Evolutionary conservation across 2,113 vertebrate species (phyloP), one percentile per base, ranked within the genome.

Genomic region (Heterotilapia buettikoferi): DNA sequence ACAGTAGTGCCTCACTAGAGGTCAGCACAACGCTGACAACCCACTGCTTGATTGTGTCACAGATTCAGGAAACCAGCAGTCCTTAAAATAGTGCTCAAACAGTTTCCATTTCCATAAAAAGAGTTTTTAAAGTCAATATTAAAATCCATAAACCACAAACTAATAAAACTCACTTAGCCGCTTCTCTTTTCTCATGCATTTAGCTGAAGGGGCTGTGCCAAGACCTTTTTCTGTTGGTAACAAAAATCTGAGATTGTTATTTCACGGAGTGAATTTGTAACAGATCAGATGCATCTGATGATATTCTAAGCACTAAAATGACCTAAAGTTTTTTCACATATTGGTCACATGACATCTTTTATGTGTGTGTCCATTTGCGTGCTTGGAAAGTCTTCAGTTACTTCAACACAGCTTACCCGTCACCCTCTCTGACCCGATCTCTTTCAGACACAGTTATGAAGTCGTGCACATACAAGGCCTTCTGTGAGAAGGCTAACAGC

Each of bases 391-490:
- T 78, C 26, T 52, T 8, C 45, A n/a, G 24, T 78, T 78, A 9
- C 26, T 52, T 52, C 9, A 78, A 31, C 10, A 7, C 43, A 50
- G 19, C 45, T 52, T 78, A 78, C 9, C 16, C 16, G 1, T 78
- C 16, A 18, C 50, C 45, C 7, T 24, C 31, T 21, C 12, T 36
- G 10, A 36, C 38, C 33, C 3, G 1, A 24, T 86, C 36, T 84
- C 82, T 89, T 93, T 85, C 95, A 98, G 97, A 97, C 95, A 97
- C 96, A 0, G 50, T 98, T 90, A 95, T 98, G 76, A 98, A 98
- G 56, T 97, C 97, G 1, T 98, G 97, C 89, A 94, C 97, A 21
- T 98, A 97, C 93, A 97, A 97, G 88, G 96, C 95, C 16, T 98
- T 98, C 96, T 98, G 97, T 8, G 97, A 97, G 36, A 97, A 97